These are phyloP conservation scores for Hydropsyche tenuis DNA, from an alignment of 1,140 invertebrate genomes.

Conservation along the genomic window DNA sequence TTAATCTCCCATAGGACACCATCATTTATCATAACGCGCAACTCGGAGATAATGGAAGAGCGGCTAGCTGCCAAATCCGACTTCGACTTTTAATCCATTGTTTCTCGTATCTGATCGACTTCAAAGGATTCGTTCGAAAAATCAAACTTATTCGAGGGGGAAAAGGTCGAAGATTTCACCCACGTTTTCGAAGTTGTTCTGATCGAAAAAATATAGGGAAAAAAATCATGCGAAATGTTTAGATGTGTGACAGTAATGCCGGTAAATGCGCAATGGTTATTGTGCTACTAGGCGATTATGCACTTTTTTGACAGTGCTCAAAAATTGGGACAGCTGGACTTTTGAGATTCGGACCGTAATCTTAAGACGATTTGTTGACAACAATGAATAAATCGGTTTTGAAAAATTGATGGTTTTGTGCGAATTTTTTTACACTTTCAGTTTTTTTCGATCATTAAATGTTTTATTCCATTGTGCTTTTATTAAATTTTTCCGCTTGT, in stretches of 20 bases:
- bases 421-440: no score
- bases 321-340: neutral
- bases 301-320: neutral
- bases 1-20: slow-evolving; percentile 14
- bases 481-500: no score
- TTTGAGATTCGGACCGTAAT: neutral
- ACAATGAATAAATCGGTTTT: neutral
- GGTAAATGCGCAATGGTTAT: neutral
- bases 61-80: slow-evolving; percentile 21
- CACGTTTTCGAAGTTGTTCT: neutral
- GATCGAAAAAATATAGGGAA: neutral
- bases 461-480: no score
- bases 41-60: slow-evolving; percentile 15
- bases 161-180: neutral
- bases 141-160: neutral
- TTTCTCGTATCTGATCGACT: slow-evolving; percentile 17
- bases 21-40: slow-evolving; percentile 24
- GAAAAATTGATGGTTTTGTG: no score
- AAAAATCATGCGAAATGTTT: neutral
- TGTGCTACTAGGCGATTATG: neutral
- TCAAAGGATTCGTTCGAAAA: slow-evolving; percentile 15
- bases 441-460: no score
- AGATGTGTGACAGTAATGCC: slow-evolving; percentile 8
- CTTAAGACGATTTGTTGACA: slow-evolving; percentile 8
- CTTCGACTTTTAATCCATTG: slow-evolving; percentile 22